Evolutionary conservation across 2,113 vertebrate genomes (phyloP).

Genomic region (Syrrhaptes paradoxus): DNA sequence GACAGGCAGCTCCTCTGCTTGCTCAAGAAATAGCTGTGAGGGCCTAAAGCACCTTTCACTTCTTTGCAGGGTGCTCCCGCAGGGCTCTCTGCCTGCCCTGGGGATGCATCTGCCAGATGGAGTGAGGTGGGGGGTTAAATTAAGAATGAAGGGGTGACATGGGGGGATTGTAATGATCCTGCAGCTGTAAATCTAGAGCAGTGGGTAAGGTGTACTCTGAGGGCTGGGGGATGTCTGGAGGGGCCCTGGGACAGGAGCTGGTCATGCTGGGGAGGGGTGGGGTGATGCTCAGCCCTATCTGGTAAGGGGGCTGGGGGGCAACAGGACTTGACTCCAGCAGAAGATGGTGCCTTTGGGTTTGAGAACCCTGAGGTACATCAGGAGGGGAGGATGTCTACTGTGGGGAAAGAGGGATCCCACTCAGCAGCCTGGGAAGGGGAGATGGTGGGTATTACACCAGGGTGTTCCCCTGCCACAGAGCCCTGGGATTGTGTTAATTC

Average conservation of each 20-base stretch:
- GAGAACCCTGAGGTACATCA: neutral
- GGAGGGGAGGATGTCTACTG: neutral
- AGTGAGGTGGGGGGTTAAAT: no score
- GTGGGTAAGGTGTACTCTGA: neutral
- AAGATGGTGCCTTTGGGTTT: neutral
- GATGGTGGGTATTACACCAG: neutral
- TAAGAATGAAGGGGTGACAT: neutral
- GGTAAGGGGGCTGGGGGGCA: accelerated
- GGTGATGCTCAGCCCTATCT: neutral
- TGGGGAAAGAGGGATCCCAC: neutral
- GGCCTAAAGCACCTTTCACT: neutral
- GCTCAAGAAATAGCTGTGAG: neutral
- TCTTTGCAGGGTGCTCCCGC: neutral
- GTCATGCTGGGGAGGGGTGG: neutral
- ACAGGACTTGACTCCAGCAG: neutral
- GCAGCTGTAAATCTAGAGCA: neutral
- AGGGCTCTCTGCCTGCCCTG: neutral
- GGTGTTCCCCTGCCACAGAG: neutral
- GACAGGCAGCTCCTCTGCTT: neutral
- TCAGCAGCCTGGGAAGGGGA: neutral
- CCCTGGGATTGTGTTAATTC: neutral
- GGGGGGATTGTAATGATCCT: neutral
- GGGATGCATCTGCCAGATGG: neutral
- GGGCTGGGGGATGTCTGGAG: neutral
- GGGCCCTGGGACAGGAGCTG: neutral